Conservation (phyloP, 2,113 vertebrate species). For the Malurus alboscapulatus region DNA sequence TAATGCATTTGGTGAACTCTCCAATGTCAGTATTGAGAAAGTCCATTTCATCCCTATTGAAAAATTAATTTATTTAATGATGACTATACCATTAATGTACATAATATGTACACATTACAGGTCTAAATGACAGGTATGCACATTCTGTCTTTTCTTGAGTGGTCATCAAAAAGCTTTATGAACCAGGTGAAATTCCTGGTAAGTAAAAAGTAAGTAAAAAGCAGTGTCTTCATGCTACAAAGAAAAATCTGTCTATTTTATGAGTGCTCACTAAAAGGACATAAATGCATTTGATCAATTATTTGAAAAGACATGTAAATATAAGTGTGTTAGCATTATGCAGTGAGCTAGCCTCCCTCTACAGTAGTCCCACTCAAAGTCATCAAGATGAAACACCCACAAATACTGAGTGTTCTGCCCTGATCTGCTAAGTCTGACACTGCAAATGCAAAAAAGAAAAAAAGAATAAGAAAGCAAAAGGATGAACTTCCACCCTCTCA, state of each 20-base stretch:
- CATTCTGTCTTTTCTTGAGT: not conserved
- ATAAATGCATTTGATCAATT: not conserved
- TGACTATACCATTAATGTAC: not conserved
- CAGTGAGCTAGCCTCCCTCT: not conserved
- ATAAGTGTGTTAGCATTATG: not conserved
- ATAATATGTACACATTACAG: not conserved
- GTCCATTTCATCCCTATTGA: not conserved
- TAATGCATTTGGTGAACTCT: not conserved
- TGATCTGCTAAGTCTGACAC: slow-evolving; percentile 3
- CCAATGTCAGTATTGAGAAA: not conserved
- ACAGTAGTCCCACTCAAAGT: not conserved
- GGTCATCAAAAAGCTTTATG: not conserved
- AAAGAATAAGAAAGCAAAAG: not conserved
- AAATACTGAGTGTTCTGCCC: not conserved
- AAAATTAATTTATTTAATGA: not conserved
- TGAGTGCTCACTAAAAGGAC: not conserved
- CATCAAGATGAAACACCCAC: slow-evolving; percentile 9
- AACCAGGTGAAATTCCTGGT: not conserved
- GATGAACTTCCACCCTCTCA: not conserved
- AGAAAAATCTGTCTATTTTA: not conserved
- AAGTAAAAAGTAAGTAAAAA: not conserved
- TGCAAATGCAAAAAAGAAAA: not conserved
- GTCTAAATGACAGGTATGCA: not conserved
- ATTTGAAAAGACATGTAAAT: not conserved
- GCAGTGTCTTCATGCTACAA: not conserved